A percentile compares a stretch with the other conserved stretches of the same genome.
phyloP scores from a whole-genome alignment of 2,113 vertebrate species.

The Ranitomeya imitator region DNA sequence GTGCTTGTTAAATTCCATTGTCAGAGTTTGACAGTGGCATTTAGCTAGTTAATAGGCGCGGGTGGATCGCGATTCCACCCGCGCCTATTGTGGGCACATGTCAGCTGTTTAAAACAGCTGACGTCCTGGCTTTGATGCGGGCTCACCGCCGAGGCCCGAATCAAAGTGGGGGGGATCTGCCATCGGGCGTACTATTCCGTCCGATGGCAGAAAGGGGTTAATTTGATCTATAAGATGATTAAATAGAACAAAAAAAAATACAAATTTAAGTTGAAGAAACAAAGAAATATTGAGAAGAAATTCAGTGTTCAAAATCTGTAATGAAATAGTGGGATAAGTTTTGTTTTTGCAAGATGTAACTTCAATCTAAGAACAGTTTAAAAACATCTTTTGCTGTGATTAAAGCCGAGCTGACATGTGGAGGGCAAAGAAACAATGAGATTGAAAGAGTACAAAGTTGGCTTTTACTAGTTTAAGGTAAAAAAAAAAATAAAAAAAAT shows the following conservation, averaged over 20 bases:
- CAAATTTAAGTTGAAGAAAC: not conserved
- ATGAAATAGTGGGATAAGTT: not conserved
- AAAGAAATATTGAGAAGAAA: not conserved
- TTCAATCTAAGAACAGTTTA: not conserved
- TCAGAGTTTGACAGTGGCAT: no score
- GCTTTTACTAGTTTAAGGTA: slow-evolving; percentile 21
- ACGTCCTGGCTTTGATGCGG: no score
- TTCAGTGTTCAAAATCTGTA: not conserved
- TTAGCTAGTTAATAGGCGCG: no score
- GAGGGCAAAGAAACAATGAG: slow-evolving; percentile 21
- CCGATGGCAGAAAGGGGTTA: no score
- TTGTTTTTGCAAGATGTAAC: not conserved
- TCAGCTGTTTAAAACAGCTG: no score
- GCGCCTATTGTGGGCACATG: no score
- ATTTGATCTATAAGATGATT: not conserved
- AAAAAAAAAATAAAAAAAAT: not conserved
- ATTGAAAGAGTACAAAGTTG: slow-evolving; percentile 21
- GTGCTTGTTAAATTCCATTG: no score
- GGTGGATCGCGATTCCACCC: no score
- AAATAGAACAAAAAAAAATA: not conserved
- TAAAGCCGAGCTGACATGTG: not conserved
- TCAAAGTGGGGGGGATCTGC: no score
- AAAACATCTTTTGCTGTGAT: not conserved
- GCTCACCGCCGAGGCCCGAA: no score
- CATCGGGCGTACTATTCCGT: no score